Evolutionary conservation across 1,140 invertebrate species (phyloP), one percentile per base, ranked within the genome.

Genomic region (Drosophila asahinai): DNA sequence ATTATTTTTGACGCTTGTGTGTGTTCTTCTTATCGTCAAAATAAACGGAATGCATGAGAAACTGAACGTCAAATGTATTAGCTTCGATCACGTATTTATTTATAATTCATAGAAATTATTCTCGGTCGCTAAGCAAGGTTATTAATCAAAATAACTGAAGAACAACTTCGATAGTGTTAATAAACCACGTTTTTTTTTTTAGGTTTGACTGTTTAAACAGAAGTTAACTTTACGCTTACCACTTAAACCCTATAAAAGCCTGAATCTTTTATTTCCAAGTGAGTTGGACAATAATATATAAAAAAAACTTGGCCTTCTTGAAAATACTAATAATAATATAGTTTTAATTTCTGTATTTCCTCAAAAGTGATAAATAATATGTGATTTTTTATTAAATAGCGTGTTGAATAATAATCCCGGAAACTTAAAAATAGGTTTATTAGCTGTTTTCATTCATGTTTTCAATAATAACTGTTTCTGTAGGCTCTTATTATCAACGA

Each of bases 11-110:
- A 58, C 9, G 25, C 17, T 47, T 70, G 43, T 42, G 45, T 59
- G 36, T 36, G 52, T 33, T 49, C 6, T 12, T 73, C 54, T 72
- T 73, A 73, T 73, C 54, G 27, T 11, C 12, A 14, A 51, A 42
- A 12, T 19, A 36, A 59, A 42, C 51, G 62, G 30, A 52, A 52
- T 68, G 43, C 65, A 12, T 51, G 33, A 45, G 9, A 36, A 48
- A 48, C n/a, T 27, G 14, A 14, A n/a, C 30, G 15, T 54, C 19
- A 62, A 38, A 38, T 38, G 42, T 45, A 48, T 63, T 67, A 63
- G 64, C 30, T 30, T 25, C 8, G 58, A 38, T 67, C 36, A 63
- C 33, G 33, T 40, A 63, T 48, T 30, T 22, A 48, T 62, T 65
- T 67, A 67, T 63, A 62, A 47, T 48, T 62, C 14, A 8, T 47